A percentile compares a stretch with the other conserved stretches of the same genome.
Evolutionary conservation across 2,888 invertebrate species (phyloP).

Genomic region (Caenorhabditis becei): DNA sequence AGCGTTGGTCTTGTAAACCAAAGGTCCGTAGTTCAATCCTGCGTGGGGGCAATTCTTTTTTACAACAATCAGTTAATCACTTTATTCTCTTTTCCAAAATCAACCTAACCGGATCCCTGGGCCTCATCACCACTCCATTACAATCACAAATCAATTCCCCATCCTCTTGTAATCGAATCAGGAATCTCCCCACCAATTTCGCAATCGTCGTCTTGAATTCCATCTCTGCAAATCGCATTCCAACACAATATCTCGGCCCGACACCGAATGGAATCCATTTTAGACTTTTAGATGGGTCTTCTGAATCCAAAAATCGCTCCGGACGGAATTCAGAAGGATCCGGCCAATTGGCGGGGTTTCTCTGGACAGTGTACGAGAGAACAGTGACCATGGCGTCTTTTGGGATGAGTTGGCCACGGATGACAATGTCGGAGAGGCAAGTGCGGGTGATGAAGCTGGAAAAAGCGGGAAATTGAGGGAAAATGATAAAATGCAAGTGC

Average conservation of each 20-base stretch:
- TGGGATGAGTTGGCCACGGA: slow-evolving; percentile 62
- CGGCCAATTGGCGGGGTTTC: slow-evolving; percentile 67
- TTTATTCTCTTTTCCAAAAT: not conserved
- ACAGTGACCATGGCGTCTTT: slow-evolving; percentile 64
- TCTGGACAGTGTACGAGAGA: slow-evolving; percentile 63
- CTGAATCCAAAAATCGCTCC: slow-evolving; percentile 64
- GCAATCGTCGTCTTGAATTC: slow-evolving; percentile 76
- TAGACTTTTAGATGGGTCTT: slow-evolving; percentile 56
- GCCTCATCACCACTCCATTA: slow-evolving; percentile 54
- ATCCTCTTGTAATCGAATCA: slow-evolving; percentile 29
- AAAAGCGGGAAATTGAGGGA: not conserved
- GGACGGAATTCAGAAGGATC: slow-evolving; percentile 73
- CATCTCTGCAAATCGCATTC: slow-evolving; percentile 79
- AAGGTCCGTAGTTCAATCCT: slow-evolving; percentile 67
- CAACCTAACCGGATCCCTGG: slow-evolving; percentile 41
- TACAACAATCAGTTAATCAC: not conserved
- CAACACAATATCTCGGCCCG: slow-evolving; percentile 78
- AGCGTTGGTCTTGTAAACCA: slow-evolving; percentile 69
- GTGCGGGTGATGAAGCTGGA: slow-evolving; percentile 72
- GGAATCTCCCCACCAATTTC: slow-evolving; percentile 63
- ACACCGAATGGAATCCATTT: slow-evolving; percentile 78
- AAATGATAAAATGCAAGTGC: not conserved
- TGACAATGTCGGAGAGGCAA: slow-evolving; percentile 65
- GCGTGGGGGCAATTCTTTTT: slow-evolving; percentile 34
- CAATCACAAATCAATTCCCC: slow-evolving; percentile 31